Conservation (phyloP, 2,888 invertebrate species). For the Blastobasis adustella region DNA sequence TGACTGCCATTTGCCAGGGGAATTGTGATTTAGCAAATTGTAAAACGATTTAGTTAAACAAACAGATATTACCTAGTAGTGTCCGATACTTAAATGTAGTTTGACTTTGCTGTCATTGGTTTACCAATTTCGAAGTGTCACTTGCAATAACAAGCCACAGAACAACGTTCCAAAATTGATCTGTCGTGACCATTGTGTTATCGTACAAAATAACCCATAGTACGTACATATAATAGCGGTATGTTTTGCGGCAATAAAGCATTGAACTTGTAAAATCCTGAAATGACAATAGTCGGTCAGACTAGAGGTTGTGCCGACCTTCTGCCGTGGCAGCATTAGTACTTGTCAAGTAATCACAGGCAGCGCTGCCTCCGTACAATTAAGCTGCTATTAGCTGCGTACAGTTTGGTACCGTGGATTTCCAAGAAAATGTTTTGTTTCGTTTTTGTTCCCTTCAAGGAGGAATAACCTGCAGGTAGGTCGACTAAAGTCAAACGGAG, state of each 20-base stretch:
- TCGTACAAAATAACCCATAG: too few species aligned
- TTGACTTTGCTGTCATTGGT: too few species aligned
- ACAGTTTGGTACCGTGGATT: conserved; percentile 30
- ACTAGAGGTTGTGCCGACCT: conserved; percentile 35
- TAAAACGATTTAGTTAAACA: neutral
- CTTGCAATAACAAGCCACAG: too few species aligned
- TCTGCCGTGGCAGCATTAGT: conserved; percentile 27
- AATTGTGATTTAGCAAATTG: neutral
- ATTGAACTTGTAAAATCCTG: conserved; percentile 17
- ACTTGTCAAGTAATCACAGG: conserved; percentile 25
- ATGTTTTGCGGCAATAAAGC: conserved; percentile 1
- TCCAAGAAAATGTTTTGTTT: conserved; percentile 35
- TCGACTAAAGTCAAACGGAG: conserved; percentile 55
- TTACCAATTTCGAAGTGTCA: too few species aligned
- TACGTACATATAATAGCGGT: too few species aligned
- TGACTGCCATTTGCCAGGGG: conserved; percentile 13
- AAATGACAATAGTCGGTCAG: conserved; percentile 16
- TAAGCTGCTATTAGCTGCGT: conserved; percentile 27
- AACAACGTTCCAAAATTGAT: too few species aligned
- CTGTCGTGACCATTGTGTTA: too few species aligned
- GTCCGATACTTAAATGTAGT: too few species aligned
- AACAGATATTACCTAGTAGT: neutral
- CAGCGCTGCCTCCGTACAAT: conserved; percentile 19
- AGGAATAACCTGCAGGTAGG: conserved; percentile 66
- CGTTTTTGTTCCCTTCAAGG: conserved; percentile 53